Evolutionary conservation across 2,797 vertebrate genomes (phyloP), one percentile per base, ranked within the genome.

Genomic region (Hypotaenidia okinawae): DNA sequence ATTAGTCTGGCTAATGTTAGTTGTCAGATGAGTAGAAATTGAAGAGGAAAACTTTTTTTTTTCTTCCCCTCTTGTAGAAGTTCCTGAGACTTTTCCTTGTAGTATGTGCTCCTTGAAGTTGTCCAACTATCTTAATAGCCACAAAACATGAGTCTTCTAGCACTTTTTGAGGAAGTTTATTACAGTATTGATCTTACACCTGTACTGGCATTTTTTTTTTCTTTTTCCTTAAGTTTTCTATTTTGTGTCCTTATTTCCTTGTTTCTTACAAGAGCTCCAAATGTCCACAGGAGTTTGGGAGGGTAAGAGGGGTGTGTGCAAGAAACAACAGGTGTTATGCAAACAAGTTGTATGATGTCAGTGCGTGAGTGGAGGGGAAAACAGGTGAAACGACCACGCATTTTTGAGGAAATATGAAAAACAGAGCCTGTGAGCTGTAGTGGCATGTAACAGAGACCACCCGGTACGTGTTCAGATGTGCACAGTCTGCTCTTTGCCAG

Each of bases 401-500:
- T 19, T 52, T 32, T 35, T 43, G 24, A 83, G 25, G 43, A 89
- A 72, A 51, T 22, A 18, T 43, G 43, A 45, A 73, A 80, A 79
- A 69, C 47, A 28, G 28, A 61, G 32, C 5, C 58, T 80, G 25
- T 49, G 37, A 89, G 22, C 57, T 79, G 8, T 32, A 51, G 49
- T 66, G 30, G 8, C 32, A n/a, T 0, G 0, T 51, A 30, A 5
- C 12, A 6, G 37, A 92, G 67, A 55, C 51, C 18, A 18, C 21
- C 6, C 0, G 1, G 6, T 62, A 15, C 0, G 2, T 70, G 33
- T 19, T 91, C 0, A 0, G 52, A 33, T 89, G n/a, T 39, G 72
- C n/a, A 49, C 17, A 37, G 10, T 63, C 39, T 57, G n/a, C 59
- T 89, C 55, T 89, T 76, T 84, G 61, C 22, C 32, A 25, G 15